Conservation (phyloP, 2,113 vertebrate species). For the Calidris pygmaea region DNA sequence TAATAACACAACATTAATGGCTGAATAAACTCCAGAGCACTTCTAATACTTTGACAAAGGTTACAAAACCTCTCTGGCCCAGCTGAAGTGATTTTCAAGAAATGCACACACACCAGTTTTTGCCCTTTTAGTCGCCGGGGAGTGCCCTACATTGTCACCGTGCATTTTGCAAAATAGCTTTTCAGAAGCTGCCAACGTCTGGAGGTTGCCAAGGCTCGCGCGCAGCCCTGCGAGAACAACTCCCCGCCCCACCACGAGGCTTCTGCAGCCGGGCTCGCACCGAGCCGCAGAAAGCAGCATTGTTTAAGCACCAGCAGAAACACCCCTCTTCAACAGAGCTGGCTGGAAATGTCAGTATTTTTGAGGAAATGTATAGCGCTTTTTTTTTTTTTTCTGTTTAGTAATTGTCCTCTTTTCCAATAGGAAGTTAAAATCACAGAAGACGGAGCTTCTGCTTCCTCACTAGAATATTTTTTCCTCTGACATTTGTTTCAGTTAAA, state of each 20-base stretch:
- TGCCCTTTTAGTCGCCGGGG: background rate
- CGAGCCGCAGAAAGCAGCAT: background rate
- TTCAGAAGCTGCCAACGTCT: background rate
- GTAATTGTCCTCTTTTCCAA: background rate
- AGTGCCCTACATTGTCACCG: background rate
- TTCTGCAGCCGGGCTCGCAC: background rate
- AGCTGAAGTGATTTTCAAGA: background rate
- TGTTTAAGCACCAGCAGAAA: background rate
- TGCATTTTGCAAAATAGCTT: background rate
- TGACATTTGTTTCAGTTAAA: background rate
- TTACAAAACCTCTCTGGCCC: background rate
- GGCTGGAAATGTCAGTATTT: background rate
- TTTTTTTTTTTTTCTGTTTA: background rate
- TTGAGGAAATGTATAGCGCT: background rate
- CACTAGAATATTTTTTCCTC: background rate
- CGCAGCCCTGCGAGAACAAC: background rate
- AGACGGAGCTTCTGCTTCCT: background rate
- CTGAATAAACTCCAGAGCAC: background rate
- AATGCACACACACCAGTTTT: accelerated
- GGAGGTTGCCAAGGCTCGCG: background rate
- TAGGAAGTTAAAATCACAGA: background rate
- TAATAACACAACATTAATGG: accelerated
- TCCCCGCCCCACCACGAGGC: accelerated
- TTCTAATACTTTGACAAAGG: accelerated
- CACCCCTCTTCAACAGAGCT: background rate